Base-by-base conservation (phyloP, 1,140 invertebrate species). In the Aradophagus sp. region DNA sequence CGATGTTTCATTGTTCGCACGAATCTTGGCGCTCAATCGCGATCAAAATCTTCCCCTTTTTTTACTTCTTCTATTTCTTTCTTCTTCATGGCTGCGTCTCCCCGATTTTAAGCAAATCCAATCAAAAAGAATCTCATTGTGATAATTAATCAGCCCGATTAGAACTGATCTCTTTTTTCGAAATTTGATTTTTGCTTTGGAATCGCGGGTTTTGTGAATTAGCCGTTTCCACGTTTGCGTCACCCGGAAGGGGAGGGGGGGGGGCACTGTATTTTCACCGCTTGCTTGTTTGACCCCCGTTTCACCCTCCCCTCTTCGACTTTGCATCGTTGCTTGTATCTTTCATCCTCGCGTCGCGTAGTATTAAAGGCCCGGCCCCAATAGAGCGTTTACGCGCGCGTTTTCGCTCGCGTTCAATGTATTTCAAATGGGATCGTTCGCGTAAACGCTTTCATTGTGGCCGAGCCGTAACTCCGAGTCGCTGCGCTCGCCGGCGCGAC, bases 41-140 rank as follows among this genome's bases (percentile, higher is more conserved):
- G 4, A 45, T 19, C 11, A 8, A 23, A n/a, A n/a, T n/a, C n/a
- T n/a, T n/a, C n/a, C n/a, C 31, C 20, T 58, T 38, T 32, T 17
- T 29, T 31, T 16, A 14, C 13, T 32, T 14, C 34, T 41, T 53
- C 17, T 19, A 12, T 50, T 27, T 26, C 11, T 2, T 19, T 15
- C 4, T 17, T 32, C 27, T 26, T 7, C 5, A n/a, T n/a, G n/a
- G n/a, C n/a, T n/a, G n/a, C 19, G 42, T 17, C 10, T 23, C 39
- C 58, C 17, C 45, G 53, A 38, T 29, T 44, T 53, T 63, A 63
- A 63, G 59, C 27, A 39, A 31, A 58, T 5, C 20, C 20, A 23
- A 69, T 61, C 65, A 68, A 61, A 67, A 61, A 29, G 39, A 61
- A 61, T 61, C 48, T 27, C 16, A 69, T 69, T 69, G 56, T 69